Conservation (phyloP, 2,888 invertebrate genomes). For the Oxycera nigricornis region DNA sequence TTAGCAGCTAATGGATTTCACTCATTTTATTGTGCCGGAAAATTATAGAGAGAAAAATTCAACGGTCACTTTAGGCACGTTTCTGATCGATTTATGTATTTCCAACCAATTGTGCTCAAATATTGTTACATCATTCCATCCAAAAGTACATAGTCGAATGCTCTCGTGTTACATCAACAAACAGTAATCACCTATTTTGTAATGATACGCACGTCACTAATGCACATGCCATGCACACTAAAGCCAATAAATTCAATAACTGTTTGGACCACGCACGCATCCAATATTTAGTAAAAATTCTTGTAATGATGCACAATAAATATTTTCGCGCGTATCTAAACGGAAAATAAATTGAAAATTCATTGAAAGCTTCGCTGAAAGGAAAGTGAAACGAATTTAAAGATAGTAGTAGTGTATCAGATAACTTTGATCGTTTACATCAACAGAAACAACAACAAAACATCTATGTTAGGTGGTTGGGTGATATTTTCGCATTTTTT, state of each 20-base stretch:
- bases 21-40: too few species aligned
- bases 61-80: too few species aligned
- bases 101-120: too few species aligned
- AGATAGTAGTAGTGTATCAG: neutral
- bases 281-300: neutral
- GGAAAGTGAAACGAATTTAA: constrained; percentile 4
- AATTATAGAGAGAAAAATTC: too few species aligned
- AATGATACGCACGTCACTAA: too few species aligned
- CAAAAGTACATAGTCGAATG: too few species aligned
- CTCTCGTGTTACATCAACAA: too few species aligned
- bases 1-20: too few species aligned
- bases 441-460: too few species aligned
- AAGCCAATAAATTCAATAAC: neutral
- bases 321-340: neutral
- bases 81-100: too few species aligned
- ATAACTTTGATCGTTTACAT: neutral
- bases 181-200: too few species aligned
- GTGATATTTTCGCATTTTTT: neutral
- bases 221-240: neutral
- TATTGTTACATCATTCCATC: too few species aligned
- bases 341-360: neutral
- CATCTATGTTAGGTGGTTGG: neutral
- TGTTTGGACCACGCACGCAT: neutral
- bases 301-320: neutral
- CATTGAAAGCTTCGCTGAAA: neutral